Percentiles rank a stretch among this genome's conserved stretches.
Conservation (phyloP, 1,140 invertebrate species). For the Micrasema minimum region DNA sequence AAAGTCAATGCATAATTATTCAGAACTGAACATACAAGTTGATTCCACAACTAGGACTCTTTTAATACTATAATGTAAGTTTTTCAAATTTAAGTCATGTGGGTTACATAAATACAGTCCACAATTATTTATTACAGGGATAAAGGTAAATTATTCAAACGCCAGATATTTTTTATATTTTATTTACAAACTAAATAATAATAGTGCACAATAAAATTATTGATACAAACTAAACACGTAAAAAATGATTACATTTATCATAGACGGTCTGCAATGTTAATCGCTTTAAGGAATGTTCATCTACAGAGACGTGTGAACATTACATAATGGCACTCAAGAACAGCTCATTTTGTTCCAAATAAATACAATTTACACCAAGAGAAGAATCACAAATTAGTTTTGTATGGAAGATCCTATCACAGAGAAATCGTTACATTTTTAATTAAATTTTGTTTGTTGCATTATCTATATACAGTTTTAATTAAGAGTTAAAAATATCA, state of each 20-base stretch:
- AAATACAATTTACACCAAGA: slow-evolving; percentile 3
- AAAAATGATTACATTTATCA: slow-evolving; percentile 29
- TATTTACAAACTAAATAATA: slow-evolving; percentile 53
- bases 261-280: slow-evolving; percentile 13
- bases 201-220: slow-evolving; percentile 43
- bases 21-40: too few relatives aligned
- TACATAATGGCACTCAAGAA: slow-evolving; percentile 27
- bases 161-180: slow-evolving; percentile 41
- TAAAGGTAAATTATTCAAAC: too few relatives aligned
- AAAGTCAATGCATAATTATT: too few relatives aligned
- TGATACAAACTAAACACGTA: slow-evolving; percentile 39
- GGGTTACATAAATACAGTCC: too few relatives aligned
- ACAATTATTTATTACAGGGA: too few relatives aligned
- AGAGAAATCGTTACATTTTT: slow-evolving; percentile 12
- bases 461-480: slow-evolving; percentile 9
- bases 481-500: too few relatives aligned
- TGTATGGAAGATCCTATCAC: slow-evolving; percentile 19
- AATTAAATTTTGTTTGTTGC: not conserved
- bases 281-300: not conserved
- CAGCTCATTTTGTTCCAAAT: slow-evolving; percentile 25
- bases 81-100: too few relatives aligned
- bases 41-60: too few relatives aligned
- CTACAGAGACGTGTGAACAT: slow-evolving; percentile 1
- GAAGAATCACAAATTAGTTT: not conserved
- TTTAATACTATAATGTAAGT: too few relatives aligned